Evolutionary conservation across 1,140 invertebrate species (phyloP).

Genomic region (Mactra quadrangularis): DNA sequence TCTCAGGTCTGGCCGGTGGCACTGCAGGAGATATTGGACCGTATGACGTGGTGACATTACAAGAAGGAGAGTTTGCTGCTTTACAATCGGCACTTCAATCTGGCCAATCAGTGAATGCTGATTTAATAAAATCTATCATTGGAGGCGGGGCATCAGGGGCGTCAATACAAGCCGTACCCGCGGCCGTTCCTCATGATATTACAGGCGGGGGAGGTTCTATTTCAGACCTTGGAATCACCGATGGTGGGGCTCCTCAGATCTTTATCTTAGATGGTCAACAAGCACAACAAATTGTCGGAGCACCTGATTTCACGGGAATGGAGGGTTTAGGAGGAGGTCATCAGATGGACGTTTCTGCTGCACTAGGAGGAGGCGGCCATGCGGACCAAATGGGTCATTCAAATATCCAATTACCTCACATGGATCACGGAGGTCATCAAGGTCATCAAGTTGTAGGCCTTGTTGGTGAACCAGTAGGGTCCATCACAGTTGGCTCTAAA

Average conservation of each 20-base stretch:
- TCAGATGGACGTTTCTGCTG: too few species aligned
- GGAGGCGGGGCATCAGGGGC: background rate
- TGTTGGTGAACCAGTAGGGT: conserved; percentile 2
- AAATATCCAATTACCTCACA: too few species aligned
- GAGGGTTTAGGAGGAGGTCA: background rate
- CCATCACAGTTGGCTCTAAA: background rate
- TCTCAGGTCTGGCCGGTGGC: background rate
- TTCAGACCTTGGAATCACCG: background rate
- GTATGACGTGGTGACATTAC: conserved; percentile 12
- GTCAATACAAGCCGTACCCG: background rate
- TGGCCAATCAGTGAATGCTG: conserved; percentile 5
- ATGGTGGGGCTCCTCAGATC: conserved; percentile 1
- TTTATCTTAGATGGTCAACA: conserved; percentile 7
- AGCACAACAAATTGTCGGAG: conserved; percentile 1
- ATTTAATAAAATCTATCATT: conserved; percentile 10
- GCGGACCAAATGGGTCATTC: too few species aligned
- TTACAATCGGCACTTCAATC: conserved; percentile 9
- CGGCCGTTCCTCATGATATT: too few species aligned
- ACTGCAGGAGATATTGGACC: too few species aligned
- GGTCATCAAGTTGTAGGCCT: conserved; percentile 22
- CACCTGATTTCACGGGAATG: background rate
- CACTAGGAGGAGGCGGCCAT: too few species aligned
- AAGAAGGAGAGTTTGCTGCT: background rate
- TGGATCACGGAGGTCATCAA: background rate
- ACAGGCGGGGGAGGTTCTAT: too few species aligned